Evolutionary conservation across 2,797 vertebrate genomes (phyloP).

Genomic region (Gadopsis bispinosus): DNA sequence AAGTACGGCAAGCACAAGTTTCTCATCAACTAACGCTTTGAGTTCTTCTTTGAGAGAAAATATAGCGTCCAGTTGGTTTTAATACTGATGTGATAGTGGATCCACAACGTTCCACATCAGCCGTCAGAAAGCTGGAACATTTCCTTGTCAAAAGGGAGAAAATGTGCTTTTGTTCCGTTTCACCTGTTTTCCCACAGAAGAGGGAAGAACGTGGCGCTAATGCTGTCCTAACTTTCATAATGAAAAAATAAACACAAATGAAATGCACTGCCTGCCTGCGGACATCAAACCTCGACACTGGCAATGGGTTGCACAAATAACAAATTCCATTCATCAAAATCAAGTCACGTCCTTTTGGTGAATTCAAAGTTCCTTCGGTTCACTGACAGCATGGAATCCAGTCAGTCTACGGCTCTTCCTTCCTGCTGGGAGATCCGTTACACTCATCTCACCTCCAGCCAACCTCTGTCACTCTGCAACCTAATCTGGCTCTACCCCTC

Average conservation of each 20-base stretch:
- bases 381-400: constrained; percentile 37
- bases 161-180: not conserved
- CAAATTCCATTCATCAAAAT: constrained; percentile 1
- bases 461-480: constrained; percentile 68
- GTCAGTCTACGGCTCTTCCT: constrained; percentile 48
- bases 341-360: not conserved
- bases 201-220: not conserved
- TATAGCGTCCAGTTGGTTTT: no score
- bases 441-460: constrained; percentile 73
- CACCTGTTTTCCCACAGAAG: not conserved
- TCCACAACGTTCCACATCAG: no score
- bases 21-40: no score
- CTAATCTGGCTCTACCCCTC: constrained; percentile 58
- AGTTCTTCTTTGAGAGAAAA: no score
- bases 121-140: not conserved
- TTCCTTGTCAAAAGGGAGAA: not conserved
- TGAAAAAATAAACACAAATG: not conserved
- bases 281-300: not conserved
- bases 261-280: not conserved
- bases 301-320: not conserved
- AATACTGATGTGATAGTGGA: no score
- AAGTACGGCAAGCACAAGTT: no score
- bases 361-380: constrained; percentile 19
- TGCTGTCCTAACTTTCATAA: constrained; percentile 8
- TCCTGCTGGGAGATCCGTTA: constrained; percentile 71